phyloP scores from a whole-genome alignment of 2,888 invertebrate genomes.

The Plusia festucae region DNA sequence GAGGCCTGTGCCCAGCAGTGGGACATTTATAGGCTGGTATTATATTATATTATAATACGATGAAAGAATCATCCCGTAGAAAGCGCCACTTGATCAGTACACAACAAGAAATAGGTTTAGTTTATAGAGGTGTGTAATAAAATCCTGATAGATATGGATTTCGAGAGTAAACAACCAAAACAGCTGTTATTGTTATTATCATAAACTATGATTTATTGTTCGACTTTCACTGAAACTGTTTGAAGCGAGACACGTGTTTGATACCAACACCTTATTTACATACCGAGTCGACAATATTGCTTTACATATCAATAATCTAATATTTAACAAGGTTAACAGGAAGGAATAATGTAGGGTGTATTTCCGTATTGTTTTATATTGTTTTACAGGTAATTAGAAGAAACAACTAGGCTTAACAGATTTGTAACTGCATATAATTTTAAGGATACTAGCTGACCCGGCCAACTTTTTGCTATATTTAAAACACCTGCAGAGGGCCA shows the following conservation, averaged over 20 bases:
- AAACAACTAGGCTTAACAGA: too few relatives aligned
- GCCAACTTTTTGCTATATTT: too few relatives aligned
- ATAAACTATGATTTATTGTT: conserved; percentile 44
- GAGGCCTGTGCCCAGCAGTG: too few relatives aligned
- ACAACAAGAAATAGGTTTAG: neutral
- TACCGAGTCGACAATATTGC: conserved; percentile 19
- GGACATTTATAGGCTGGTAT: too few relatives aligned
- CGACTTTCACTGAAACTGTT: conserved; percentile 48
- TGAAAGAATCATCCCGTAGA: too few relatives aligned
- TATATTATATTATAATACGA: too few relatives aligned
- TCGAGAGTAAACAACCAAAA: conserved; percentile 36
- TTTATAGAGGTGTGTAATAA: neutral
- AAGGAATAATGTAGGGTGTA: neutral
- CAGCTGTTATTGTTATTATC: conserved; percentile 28
- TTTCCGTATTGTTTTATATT: neutral
- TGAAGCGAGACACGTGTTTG: conserved; percentile 52
- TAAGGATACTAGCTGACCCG: too few relatives aligned
- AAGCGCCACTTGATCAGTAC: neutral
- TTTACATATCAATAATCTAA: neutral
- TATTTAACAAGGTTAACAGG: neutral
- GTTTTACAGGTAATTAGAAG: too few relatives aligned
- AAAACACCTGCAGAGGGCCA: too few relatives aligned
- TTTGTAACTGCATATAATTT: too few relatives aligned
- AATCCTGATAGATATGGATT: neutral
- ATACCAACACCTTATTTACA: conserved; percentile 41